phyloP scores from a whole-genome alignment of 2,888 invertebrate species.

The Hydrotaea diabolus region DNA sequence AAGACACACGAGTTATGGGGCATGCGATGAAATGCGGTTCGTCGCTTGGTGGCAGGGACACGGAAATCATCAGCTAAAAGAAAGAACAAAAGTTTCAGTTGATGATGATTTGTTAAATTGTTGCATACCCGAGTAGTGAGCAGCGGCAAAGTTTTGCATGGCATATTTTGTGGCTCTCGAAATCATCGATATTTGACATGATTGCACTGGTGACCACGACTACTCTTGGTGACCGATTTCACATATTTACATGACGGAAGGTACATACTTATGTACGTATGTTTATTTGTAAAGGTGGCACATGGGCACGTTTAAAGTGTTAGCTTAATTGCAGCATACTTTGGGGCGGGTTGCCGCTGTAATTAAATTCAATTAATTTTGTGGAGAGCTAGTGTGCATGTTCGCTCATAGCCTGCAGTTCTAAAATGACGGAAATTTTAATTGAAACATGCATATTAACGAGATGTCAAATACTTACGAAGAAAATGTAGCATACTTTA shows the following conservation, averaged over 20 bases:
- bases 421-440: neutral
- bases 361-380: conserved; percentile 1
- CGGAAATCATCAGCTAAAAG: neutral
- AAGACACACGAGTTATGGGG: neutral
- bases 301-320: neutral
- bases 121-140: conserved; percentile 26
- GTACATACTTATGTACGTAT: neutral
- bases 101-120: conserved; percentile 51
- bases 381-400: no score
- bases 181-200: neutral
- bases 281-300: no score
- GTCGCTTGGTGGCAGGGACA: neutral
- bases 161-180: conserved; percentile 42
- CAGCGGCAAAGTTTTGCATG: neutral
- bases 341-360: neutral
- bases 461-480: no score
- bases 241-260: no score
- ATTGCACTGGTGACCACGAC: neutral
- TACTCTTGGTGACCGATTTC: neutral
- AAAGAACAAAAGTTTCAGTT: neutral
- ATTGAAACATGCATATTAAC: neutral
- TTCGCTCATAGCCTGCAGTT: neutral
- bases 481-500: no score
- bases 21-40: conserved; percentile 6
- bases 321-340: neutral